Conservation (phyloP, 2,888 invertebrate species). For the Orgyia antiqua region DNA sequence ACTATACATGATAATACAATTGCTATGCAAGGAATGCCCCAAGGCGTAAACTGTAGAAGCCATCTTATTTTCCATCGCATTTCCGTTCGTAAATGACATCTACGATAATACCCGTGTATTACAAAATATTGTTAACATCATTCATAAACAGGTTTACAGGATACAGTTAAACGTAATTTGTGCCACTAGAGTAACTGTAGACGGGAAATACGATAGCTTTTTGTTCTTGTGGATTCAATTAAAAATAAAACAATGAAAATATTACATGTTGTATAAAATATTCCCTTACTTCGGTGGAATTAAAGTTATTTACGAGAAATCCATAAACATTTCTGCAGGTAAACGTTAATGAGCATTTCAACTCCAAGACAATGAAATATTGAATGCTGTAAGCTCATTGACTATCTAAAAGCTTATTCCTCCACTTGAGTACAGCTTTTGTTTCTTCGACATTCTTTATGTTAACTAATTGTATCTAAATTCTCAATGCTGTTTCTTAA, state of each 20-base stretch:
- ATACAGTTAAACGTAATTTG: slow-evolving; percentile 60
- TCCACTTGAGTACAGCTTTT: too few relatives aligned
- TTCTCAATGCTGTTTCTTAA: too few relatives aligned
- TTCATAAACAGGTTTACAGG: slow-evolving; percentile 49
- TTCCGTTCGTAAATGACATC: slow-evolving; percentile 64
- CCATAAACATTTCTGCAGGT: too few relatives aligned
- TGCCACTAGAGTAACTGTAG: slow-evolving; percentile 42
- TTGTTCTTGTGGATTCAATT: slow-evolving; percentile 22
- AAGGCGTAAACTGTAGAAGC: slow-evolving; percentile 44
- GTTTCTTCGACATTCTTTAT: too few relatives aligned
- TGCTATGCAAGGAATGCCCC: slow-evolving; percentile 41
- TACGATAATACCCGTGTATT: slow-evolving; percentile 57
- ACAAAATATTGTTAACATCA: slow-evolving; percentile 58
- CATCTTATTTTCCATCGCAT: slow-evolving; percentile 49
- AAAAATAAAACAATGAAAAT: slow-evolving; percentile 33
- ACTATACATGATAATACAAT: slow-evolving; percentile 34
- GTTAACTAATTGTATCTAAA: too few relatives aligned
- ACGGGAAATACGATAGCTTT: slow-evolving; percentile 16
- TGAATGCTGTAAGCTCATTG: too few relatives aligned
- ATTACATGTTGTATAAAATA: slow-evolving; percentile 18
- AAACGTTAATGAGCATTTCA: too few relatives aligned
- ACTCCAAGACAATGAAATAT: too few relatives aligned
- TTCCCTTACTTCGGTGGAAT: too few relatives aligned
- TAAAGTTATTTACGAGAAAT: too few relatives aligned
- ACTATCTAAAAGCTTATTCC: too few relatives aligned